These are phyloP conservation scores for Cydia splendana DNA, from an alignment of 1,140 invertebrate species.

Conservation along the genomic window DNA sequence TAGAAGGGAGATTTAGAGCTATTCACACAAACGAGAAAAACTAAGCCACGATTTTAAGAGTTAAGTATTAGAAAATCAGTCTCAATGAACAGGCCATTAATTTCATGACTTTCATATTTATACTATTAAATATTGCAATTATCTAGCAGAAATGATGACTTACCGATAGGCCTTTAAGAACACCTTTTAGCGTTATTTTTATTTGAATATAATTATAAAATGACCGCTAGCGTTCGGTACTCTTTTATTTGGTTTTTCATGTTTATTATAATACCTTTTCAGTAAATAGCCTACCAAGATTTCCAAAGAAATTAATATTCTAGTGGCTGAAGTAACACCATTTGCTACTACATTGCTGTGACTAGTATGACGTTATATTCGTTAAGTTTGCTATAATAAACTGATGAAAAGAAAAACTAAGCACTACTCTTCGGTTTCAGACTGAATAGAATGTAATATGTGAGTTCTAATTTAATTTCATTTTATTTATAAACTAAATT, in stretches of 20 bases:
- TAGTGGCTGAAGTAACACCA: too few species aligned
- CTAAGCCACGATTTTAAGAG: slow-evolving; percentile 57
- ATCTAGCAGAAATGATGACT: slow-evolving; percentile 21
- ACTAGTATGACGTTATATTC: too few species aligned
- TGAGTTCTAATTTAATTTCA: too few species aligned
- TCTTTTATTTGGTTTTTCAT: background rate
- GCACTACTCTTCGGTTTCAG: background rate
- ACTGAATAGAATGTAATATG: background rate
- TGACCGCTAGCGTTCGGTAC: background rate
- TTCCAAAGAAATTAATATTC: too few species aligned
- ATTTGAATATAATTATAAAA: background rate
- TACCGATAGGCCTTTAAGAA: slow-evolving; percentile 17
- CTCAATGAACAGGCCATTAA: slow-evolving; percentile 80
- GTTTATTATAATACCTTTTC: background rate
- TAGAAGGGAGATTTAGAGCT: slow-evolving; percentile 29
- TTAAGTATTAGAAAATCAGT: slow-evolving; percentile 80
- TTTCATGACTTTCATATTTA: slow-evolving; percentile 63
- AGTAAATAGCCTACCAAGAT: background rate
- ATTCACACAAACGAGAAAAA: slow-evolving; percentile 44
- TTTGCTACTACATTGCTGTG: too few species aligned
- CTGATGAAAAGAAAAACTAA: background rate
- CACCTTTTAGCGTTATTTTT: background rate
- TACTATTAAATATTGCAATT: slow-evolving; percentile 39
- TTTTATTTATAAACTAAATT: too few species aligned
- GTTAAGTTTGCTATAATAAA: background rate